Base-by-base conservation (phyloP, 2,888 invertebrate species). In the Petrolisthes cinctipes region DNA sequence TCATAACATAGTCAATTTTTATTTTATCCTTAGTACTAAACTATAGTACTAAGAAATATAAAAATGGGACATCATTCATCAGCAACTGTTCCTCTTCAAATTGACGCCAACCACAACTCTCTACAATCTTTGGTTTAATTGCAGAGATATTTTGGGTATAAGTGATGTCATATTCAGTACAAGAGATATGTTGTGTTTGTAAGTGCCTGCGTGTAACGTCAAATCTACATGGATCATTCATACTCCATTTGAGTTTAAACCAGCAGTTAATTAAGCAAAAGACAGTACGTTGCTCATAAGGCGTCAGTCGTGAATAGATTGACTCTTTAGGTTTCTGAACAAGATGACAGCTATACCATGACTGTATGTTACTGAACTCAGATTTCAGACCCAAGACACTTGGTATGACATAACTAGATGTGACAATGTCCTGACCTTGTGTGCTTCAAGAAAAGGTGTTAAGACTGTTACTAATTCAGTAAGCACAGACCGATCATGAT, bases 381-480 rank as follows among this genome's bases (percentile, higher is more conserved):
- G 73, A 73, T 73, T 73, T 73, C 73, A 73, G 5, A 5, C n/a
- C 73, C 6, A 73, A 20, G 73, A 73, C 73, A 73, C 73, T 14
- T 73, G 73, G 73, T 73, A 14, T 73, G 73, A 73, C 73, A 20
- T 73, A 73, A n/a, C n/a, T 73, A 73, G 73, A 73, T 73, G 73
- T 73, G 73, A 73, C 73, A 73, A 73, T 73, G 73, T 73, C n/a
- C n/a, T 73, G 73, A 73, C 73, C 73, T 20, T 73, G n/a, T 73
- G 73, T 73, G 73, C 73, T n/a, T 73, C 73, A 73, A n/a, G 11
- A 73, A 73, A n/a, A 73, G 20, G 20, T 73, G 73, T n/a, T n/a
- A 73, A 73, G 73, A 73, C n/a, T 73, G 73, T n/a, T 73, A n/a
- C 73, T n/a, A 73, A n/a, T 73, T 73, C 73, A 73, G 73, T 73